Base-by-base conservation (phyloP, 2,888 invertebrate genomes). In the Phaonia tiefii region DNA sequence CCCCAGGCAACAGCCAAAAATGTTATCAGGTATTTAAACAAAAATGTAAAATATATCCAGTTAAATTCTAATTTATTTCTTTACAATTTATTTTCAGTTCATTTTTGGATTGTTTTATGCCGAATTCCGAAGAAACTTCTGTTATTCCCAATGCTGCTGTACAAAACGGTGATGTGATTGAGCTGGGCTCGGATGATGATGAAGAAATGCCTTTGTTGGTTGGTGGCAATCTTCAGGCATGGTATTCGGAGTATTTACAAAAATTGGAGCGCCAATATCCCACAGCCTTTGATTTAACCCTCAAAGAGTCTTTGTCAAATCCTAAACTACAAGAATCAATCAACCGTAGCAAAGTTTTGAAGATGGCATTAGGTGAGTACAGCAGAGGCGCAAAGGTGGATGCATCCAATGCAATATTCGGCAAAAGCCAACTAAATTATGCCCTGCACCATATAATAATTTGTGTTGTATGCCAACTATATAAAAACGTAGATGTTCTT, bases 231-330 rank as follows among this genome's bases (percentile, higher is more conserved):
- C 83, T 84, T 54, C 81, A 83, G 7, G 85, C 87, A 0, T 94
- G 93, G 93, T 93, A 92, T 84, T 92, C 92, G 0, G 84, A 89
- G 17, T 91, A 93, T 37, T 85, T 96, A 0, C 92, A 92, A 79
- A 92, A 91, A 25, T 88, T 96, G 1, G 96, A 96, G 89, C 92
- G 90, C 3, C 93, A 94, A 84, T 96, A 96, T 88, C 95, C 96
- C 0, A 91, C 91, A 0, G 92, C 92, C 11, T 96, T 96, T 87
- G 96, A 96, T 86, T 91, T 92, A 63, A 93, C 94, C 54, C 91
- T 96, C 0, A 94, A 94, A 85, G 91, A 92, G 15, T 91, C 94
- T 25, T 92, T 93, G 89, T 89, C 91, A 75, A 73, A 25, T 10
- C 69, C 58, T 20, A 42, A 58, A 0, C 8, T 49, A 0, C 42